phyloP scores from a whole-genome alignment of 2,113 vertebrate species.

The Oncorhynchus mykiss region DNA sequence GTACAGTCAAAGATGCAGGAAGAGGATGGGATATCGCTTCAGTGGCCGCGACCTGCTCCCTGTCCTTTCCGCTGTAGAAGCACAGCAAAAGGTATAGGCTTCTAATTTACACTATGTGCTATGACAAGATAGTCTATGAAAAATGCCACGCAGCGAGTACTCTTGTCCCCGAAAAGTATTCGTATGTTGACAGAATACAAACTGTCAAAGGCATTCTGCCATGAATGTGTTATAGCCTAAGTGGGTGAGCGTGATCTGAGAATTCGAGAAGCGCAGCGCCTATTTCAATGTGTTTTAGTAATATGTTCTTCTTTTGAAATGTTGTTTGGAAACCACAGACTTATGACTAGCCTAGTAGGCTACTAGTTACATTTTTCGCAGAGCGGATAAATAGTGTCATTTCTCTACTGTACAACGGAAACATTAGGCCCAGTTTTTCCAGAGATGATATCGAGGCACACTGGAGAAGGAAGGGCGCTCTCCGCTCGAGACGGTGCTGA shows the following conservation, averaged over 20 bases:
- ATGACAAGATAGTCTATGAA: background rate
- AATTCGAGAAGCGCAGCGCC: background rate
- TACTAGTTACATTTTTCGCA: background rate
- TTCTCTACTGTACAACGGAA: background rate
- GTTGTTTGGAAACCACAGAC: too few relatives aligned
- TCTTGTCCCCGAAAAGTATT: background rate
- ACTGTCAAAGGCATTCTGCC: background rate
- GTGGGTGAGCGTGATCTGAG: background rate
- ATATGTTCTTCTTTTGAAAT: background rate
- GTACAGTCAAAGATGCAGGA: slow-evolving; percentile 41
- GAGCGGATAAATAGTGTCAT: background rate
- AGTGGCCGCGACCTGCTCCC: slow-evolving; percentile 44
- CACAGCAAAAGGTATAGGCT: slow-evolving; percentile 72
- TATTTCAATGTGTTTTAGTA: background rate
- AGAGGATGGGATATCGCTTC: slow-evolving; percentile 47
- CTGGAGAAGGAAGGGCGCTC: slow-evolving; percentile 53
- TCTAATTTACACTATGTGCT: background rate
- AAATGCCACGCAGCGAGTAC: slow-evolving; percentile 20
- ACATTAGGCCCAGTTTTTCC: background rate
- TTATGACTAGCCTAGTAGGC: too few relatives aligned
- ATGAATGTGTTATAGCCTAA: background rate
- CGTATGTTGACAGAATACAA: background rate
- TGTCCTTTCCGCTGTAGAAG: slow-evolving; percentile 65
- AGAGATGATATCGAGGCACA: slow-evolving; percentile 19
- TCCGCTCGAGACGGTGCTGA: slow-evolving; percentile 72